Evolutionary conservation across 2,797 vertebrate genomes (phyloP), one percentile per base, ranked within the genome.

Genomic region (Coregonus sp.): DNA sequence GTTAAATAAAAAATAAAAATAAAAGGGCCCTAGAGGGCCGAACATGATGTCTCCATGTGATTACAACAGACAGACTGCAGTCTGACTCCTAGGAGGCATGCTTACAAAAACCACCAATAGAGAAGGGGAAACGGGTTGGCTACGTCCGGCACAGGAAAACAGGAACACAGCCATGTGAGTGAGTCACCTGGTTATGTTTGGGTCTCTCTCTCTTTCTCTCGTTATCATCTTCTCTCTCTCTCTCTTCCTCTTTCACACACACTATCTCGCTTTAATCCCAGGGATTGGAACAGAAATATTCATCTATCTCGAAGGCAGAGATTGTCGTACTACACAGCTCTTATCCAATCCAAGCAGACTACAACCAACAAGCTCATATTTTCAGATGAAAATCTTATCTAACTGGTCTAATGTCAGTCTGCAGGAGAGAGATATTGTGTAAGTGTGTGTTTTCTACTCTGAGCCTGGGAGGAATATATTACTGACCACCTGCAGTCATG

Each of bases 271-370:
- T 84, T 82, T 25, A 4, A 88, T 87, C 86, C 78, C 74, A 31
- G 71, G 82, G 85, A 89, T 89, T 88, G 80, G 35, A 82, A 82
- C 70, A 77, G 54, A 80, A 80, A 85, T 67, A 83, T 86, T 80
- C 71, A 25, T 73, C 75, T 40, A 37, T 71, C 74, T 80, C 56
- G 67, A 37, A 74, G 14, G 37, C 70, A 3, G 1, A 76, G 74
- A 75, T 11, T 52, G 20, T 9, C 14, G 20, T 71, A 71, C 9
- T 11, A 47, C 47, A 50, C 5, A 71, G 47, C 47, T 16, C 47
- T 40, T 50, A 71, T 25, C 16, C 69, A 37, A 71, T 50, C 47
- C 70, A 71, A 12, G 47, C 7, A 2, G 33, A 37, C 33, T 18
- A 18, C 31, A 37, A 47, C 9, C 9, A 47, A 54, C 52, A 54